A percentile compares a stretch with the other conserved stretches of the same genome.
phyloP scores from a whole-genome alignment of 2,113 vertebrate species.

The Sarotherodon lohbergeri region DNA sequence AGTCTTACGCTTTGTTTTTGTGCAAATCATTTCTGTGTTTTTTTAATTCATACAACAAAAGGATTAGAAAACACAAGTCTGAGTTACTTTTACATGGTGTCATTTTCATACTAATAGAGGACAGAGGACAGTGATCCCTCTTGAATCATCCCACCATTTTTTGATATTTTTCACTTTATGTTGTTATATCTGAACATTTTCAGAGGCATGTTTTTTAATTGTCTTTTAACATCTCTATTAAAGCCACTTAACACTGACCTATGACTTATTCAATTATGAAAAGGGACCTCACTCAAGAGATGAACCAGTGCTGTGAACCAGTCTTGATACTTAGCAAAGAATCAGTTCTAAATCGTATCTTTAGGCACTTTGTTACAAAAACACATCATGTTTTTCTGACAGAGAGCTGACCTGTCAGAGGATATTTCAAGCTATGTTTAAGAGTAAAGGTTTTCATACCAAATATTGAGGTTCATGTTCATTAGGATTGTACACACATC shows the following conservation, averaged over 20 bases:
- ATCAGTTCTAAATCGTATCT: background rate
- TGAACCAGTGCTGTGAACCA: background rate
- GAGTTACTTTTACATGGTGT: background rate
- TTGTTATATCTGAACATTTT: background rate
- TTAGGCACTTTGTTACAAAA: background rate
- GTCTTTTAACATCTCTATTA: background rate
- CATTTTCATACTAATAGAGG: fast-evolving
- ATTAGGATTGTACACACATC: background rate
- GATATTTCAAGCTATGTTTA: background rate
- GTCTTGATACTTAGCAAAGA: background rate
- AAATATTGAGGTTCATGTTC: fast-evolving
- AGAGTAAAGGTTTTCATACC: background rate
- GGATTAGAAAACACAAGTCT: background rate
- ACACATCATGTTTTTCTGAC: background rate
- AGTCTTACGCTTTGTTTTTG: background rate
- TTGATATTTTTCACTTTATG: background rate
- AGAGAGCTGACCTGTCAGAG: background rate
- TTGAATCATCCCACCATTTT: background rate
- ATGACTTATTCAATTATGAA: background rate
- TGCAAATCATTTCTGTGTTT: background rate
- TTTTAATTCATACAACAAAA: background rate
- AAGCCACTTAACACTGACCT: background rate
- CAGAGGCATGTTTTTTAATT: background rate
- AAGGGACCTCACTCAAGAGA: background rate
- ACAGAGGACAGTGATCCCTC: background rate